Percentiles rank a stretch among this genome's conserved stretches.
Conservation (phyloP, 2,888 invertebrate species). For the Ametastegia equiseti region DNA sequence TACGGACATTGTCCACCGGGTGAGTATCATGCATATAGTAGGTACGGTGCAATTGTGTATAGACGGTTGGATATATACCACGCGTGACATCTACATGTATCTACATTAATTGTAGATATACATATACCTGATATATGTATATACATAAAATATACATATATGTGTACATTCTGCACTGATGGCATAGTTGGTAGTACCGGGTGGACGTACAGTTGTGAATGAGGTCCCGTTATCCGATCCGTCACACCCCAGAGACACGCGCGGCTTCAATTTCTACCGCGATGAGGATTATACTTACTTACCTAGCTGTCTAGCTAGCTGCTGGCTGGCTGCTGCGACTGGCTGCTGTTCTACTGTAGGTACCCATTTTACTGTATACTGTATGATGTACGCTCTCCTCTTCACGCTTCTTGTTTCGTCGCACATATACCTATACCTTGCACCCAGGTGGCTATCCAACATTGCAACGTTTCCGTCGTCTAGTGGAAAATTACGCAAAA, state of each 20-base stretch:
- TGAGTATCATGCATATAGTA: background rate
- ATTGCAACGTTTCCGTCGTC: background rate
- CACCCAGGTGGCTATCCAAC: background rate
- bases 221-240: conserved; percentile 45
- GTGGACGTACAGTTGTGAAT: conserved; percentile 35
- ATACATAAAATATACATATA: conserved; percentile 4
- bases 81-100: background rate
- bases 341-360: too few species aligned
- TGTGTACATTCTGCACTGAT: background rate
- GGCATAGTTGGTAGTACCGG: conserved; percentile 18
- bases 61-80: background rate
- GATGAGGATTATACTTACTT: conserved; percentile 1
- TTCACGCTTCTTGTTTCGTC: conserved; percentile 2
- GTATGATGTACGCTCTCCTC: too few species aligned
- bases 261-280: conserved; percentile 33
- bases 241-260: conserved; percentile 47
- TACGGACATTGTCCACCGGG: background rate
- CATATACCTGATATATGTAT: background rate
- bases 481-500: background rate
- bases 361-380: too few species aligned
- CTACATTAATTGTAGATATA: background rate
- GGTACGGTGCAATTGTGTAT: background rate
- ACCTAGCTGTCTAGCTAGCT: background rate
- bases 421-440: background rate
- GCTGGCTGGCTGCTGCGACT: background rate